A percentile compares a stretch with the other conserved stretches of the same genome.
Conservation (phyloP, 2,113 vertebrate genomes). For the Ginglymostoma cirratum region DNA sequence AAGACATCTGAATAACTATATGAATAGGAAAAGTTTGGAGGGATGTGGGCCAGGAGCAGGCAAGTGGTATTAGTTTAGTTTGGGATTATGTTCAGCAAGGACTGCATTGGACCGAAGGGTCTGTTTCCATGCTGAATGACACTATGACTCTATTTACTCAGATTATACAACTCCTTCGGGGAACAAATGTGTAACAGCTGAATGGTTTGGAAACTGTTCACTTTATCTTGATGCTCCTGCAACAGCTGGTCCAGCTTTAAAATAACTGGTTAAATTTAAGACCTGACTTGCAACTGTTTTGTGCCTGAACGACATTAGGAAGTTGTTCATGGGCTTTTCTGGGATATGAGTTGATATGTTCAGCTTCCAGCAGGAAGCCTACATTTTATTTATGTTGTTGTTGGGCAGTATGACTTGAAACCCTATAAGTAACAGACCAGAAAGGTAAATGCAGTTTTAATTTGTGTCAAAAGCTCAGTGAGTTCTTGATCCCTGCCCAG, state of each 20-base stretch:
- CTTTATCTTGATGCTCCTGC: neutral
- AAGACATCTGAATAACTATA: too few species aligned
- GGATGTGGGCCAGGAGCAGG: too few species aligned
- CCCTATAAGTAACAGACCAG: neutral
- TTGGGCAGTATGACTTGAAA: neutral
- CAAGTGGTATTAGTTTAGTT: too few species aligned
- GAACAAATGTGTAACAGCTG: conserved; percentile 1
- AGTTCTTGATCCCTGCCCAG: neutral
- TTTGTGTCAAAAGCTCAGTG: too few species aligned
- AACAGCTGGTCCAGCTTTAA: neutral
- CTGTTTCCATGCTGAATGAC: too few species aligned
- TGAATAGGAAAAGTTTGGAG: too few species aligned
- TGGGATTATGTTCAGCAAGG: too few species aligned
- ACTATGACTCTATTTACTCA: too few species aligned
- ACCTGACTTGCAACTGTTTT: neutral
- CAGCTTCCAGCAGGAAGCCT: neutral
- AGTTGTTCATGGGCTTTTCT: neutral
- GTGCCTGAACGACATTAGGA: neutral
- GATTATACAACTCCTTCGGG: neutral
- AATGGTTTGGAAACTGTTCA: neutral
- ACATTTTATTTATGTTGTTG: neutral
- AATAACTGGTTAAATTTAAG: conserved; percentile 20
- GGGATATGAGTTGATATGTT: neutral
- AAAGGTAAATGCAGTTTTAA: neutral
- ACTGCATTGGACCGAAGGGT: too few species aligned